Evolutionary conservation across 2,113 vertebrate species (phyloP).

Genomic region (Sigmodon hispidus): DNA sequence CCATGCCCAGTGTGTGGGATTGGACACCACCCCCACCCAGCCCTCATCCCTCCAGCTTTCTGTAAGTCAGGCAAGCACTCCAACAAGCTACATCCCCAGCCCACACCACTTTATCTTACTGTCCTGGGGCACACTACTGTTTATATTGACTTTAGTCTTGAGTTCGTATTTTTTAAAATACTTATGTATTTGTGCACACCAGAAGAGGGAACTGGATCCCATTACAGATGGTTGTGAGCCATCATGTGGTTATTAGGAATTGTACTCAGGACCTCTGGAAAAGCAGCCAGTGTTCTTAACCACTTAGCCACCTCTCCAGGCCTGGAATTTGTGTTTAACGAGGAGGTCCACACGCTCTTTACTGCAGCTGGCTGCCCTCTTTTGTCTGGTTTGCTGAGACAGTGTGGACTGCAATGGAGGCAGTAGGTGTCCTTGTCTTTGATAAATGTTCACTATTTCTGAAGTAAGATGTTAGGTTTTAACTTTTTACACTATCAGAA

Average conservation of each 20-base stretch:
- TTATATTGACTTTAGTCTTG: not conserved
- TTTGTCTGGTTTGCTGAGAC: not conserved
- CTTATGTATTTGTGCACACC: too few relatives aligned
- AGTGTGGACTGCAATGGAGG: not conserved
- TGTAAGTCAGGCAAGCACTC: too few relatives aligned
- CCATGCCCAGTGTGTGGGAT: not conserved
- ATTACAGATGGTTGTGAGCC: too few relatives aligned
- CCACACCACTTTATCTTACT: not conserved
- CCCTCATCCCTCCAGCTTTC: not conserved
- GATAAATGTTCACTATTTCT: not conserved
- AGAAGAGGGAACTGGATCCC: too few relatives aligned
- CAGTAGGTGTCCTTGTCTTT: not conserved
- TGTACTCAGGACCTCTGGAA: too few relatives aligned
- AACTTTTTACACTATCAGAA: not conserved
- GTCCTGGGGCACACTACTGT: not conserved
- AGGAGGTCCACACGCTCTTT: not conserved
- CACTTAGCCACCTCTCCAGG: too few relatives aligned
- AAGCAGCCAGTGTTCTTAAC: too few relatives aligned
- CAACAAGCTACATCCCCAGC: too few relatives aligned
- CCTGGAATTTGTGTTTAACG: too few relatives aligned
- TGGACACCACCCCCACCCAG: not conserved
- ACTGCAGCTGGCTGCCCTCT: not conserved
- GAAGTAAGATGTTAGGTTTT: not conserved
- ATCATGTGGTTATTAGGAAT: too few relatives aligned
- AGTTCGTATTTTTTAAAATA: slow-evolving; percentile 8